Conservation (phyloP, 1,140 invertebrate species). For the Agrypnia vestita region DNA sequence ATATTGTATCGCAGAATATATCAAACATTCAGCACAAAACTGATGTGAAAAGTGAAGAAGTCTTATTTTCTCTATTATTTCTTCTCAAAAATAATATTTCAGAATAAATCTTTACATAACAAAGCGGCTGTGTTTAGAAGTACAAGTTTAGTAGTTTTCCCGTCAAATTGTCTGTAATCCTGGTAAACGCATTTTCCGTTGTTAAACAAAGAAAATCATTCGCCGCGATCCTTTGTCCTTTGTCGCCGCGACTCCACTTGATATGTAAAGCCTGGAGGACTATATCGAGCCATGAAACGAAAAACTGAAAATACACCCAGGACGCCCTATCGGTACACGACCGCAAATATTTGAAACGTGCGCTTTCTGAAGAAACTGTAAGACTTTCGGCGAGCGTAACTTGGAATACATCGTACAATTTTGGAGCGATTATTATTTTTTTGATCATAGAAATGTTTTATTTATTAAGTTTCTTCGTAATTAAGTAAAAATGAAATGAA, state of each 20-base stretch:
- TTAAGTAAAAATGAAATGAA: too few relatives aligned
- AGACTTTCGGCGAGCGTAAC: constrained; percentile 1
- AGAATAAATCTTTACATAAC: too few relatives aligned
- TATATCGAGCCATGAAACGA: constrained; percentile 21
- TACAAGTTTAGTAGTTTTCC: neutral
- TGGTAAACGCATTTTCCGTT: constrained; percentile 12
- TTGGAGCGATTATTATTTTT: neutral
- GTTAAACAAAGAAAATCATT: constrained; percentile 29
- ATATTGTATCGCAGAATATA: too few relatives aligned
- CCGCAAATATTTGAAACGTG: constrained; percentile 41
- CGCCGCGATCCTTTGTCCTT: neutral
- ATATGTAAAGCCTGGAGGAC: constrained; percentile 28
- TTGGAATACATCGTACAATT: neutral
- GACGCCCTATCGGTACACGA: constrained; percentile 4
- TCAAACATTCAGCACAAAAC: too few relatives aligned
- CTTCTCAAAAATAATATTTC: too few relatives aligned
- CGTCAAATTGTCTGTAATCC: neutral
- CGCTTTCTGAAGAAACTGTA: neutral
- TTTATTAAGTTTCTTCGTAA: too few relatives aligned
- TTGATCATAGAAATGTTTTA: too few relatives aligned
- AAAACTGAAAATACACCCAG: constrained; percentile 9
- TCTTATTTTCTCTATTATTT: too few relatives aligned
- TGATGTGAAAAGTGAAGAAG: too few relatives aligned
- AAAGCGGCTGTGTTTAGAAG: too few relatives aligned
- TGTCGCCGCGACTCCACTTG: constrained; percentile 1